Evolutionary conservation across 2,113 vertebrate genomes (phyloP).

Genomic region (Rhinolophus sinicus): DNA sequence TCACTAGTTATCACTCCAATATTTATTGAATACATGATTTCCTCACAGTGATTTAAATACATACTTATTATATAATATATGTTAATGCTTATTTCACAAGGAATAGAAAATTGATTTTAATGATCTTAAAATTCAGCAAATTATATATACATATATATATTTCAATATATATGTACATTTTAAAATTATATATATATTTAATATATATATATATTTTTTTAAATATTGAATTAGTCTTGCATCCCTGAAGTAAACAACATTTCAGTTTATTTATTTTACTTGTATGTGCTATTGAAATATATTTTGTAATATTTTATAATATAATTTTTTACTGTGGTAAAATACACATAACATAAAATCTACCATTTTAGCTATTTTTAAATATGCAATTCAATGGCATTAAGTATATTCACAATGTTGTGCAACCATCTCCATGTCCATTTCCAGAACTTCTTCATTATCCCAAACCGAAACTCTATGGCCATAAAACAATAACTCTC

Average conservation of each 20-base stretch:
- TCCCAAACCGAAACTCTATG: not conserved
- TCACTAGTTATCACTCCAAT: not conserved
- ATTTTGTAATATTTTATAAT: not conserved
- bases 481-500: not conserved
- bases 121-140: not conserved
- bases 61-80: not conserved
- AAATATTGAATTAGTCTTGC: not conserved
- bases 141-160: no score
- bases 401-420: not conserved
- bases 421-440: not conserved
- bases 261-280: not conserved
- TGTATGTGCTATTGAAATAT: not conserved
- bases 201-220: not conserved
- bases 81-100: not conserved
- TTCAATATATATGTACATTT: no score
- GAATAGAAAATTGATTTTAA: not conserved
- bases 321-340: not conserved
- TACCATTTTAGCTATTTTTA: not conserved
- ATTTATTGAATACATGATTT: not conserved
- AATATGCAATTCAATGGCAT: not conserved
- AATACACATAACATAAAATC: not conserved
- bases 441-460: not conserved
- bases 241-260: not conserved
- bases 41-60: not conserved
- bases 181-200: no score